Evolutionary conservation across 2,888 invertebrate species (phyloP).

Genomic region (Polymixis flavicincta): DNA sequence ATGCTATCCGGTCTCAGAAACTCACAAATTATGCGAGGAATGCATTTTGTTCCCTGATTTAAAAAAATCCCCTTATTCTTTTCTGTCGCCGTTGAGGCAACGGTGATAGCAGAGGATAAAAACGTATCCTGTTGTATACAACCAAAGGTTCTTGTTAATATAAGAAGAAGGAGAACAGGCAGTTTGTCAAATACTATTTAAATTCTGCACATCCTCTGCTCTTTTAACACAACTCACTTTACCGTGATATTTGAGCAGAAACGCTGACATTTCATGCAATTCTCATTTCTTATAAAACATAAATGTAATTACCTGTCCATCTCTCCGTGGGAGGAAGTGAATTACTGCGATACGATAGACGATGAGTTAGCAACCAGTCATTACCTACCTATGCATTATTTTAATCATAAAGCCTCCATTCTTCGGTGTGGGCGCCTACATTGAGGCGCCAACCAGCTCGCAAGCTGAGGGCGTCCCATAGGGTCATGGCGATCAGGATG

Average conservation of each 20-base stretch:
- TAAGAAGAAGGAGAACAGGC: background rate
- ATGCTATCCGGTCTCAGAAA: background rate
- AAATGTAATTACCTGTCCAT: conserved; percentile 39
- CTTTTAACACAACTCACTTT: background rate
- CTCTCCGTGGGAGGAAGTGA: conserved; percentile 31
- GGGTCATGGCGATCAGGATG: too few species aligned
- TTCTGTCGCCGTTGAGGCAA: background rate
- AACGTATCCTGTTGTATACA: too few species aligned
- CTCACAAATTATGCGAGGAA: background rate
- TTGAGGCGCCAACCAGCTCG: too few species aligned
- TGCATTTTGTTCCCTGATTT: background rate
- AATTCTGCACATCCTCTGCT: background rate
- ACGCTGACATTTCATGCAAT: conserved; percentile 11
- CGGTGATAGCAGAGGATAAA: too few species aligned
- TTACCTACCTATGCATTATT: conserved; percentile 39
- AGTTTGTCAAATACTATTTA: background rate
- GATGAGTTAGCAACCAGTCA: conserved; percentile 36
- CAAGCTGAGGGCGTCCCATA: too few species aligned
- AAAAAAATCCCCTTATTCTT: background rate
- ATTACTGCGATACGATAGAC: conserved; percentile 28
- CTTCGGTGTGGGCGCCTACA: too few species aligned
- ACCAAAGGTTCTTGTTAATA: background rate
- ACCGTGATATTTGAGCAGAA: conserved; percentile 1
- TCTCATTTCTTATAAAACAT: conserved; percentile 31
- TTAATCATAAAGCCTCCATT: conserved; percentile 29